Base-by-base conservation (phyloP, 2,113 vertebrate genomes). In the Ranitomeya imitator region DNA sequence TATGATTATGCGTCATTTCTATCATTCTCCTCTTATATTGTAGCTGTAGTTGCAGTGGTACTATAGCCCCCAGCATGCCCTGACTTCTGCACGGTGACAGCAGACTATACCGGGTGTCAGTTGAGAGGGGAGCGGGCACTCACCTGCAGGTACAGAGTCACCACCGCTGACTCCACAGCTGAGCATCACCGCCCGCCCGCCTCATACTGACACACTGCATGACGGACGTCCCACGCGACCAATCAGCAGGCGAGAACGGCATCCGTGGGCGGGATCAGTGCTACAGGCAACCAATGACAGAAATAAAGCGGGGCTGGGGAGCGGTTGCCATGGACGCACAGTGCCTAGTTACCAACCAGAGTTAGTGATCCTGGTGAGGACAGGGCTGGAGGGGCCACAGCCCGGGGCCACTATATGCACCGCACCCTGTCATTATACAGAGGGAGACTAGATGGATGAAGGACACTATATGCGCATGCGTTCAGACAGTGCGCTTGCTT, bases 301-400 rank as follows among this genome's bases (percentile, higher is more conserved):
- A 11, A 52, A 21, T 3, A 19, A 11, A 65, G 65, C 52, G 78
- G 85, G 8, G 77, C 9, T 0, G 11, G 14, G 6, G 45, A n/a
- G 37, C 76, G 76, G 86, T 87, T 82, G 12, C 65, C 79, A 87
- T 87, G 86, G 86, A 87, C 86, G 86, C 86, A 82, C 63, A 82
- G 52, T 67, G 5, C 78, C 31, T 87, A 82, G 79, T 37, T 31
- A 31, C 26, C 26, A 82, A 87, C 86, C 59, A 14, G 26, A 87
- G 85, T 79, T 85, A 78, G 85, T 13, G 85, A 78, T 52, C 19
- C 9, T 15, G 26, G 59, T 1, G 65, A 87, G 74, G 65, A 61
- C 55, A 0, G 19, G 57, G 4, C 31, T 21, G 71, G 73, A 77
- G 85, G 85, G 11, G 5, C 14, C 4, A 26, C 18, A 54, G 61